These are phyloP conservation scores for Hanleya hanleyi DNA, from an alignment of 2,888 invertebrate genomes.

Conservation along the genomic window DNA sequence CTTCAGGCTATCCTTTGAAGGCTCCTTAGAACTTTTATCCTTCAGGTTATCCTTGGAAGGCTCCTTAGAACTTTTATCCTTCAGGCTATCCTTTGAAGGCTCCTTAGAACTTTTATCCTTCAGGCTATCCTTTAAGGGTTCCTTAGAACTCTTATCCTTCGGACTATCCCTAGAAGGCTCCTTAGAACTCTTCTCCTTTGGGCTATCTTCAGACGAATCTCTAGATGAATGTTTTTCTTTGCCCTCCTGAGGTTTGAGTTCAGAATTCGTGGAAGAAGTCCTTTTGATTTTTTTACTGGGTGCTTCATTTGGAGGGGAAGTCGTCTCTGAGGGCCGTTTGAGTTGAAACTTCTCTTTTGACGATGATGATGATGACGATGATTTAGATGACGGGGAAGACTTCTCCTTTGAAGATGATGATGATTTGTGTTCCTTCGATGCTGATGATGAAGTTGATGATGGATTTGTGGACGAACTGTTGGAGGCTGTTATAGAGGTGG, in stretches of 20 bases:
- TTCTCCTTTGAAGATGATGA: conserved; percentile 8
- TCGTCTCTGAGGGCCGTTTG: neutral
- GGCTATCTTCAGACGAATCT: neutral
- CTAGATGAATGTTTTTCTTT: neutral
- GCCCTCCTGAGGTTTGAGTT: neutral
- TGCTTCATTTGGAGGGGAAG: neutral
- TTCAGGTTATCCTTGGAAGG: no score
- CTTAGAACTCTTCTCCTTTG: conserved; percentile 1
- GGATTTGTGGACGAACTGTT: neutral
- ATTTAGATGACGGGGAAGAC: conserved; percentile 13
- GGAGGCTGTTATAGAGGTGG: neutral
- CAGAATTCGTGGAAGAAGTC: neutral
- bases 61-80: no score
- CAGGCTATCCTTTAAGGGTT: neutral
- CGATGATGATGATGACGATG: conserved; percentile 16
- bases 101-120: conserved; percentile 1
- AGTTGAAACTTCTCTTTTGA: conserved; percentile 15
- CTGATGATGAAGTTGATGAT: neutral
- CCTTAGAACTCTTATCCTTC: no score
- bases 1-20: no score
- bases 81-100: no score
- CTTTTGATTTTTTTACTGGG: neutral
- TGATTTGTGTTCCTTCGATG: conserved; percentile 27
- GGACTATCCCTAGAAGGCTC: no score
- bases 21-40: no score